These are phyloP conservation scores for Cetonia aurata DNA, from an alignment of 2,888 invertebrate species.

Conservation along the genomic window DNA sequence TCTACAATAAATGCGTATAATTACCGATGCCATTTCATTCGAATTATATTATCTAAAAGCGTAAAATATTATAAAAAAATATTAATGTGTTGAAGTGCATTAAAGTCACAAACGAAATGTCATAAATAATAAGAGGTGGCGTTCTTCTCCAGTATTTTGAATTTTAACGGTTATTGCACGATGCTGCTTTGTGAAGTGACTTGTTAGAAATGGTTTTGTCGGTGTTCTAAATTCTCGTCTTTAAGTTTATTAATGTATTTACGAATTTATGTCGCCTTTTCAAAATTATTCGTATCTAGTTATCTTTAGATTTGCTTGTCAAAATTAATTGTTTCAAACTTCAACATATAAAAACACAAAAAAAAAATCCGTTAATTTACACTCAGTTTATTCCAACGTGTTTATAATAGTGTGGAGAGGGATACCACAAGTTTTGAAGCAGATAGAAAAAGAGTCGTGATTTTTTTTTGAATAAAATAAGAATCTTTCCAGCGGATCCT, in stretches of 20 bases:
- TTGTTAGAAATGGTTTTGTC: not conserved
- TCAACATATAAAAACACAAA: not conserved
- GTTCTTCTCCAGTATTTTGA: conserved; percentile 38
- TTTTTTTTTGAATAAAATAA: too few species aligned
- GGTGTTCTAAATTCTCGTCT: not conserved
- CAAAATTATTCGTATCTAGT: conserved; percentile 7
- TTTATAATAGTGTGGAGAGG: too few species aligned
- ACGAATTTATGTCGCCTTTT: not conserved
- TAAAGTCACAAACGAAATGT: conserved; percentile 44
- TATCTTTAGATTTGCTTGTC: not conserved
- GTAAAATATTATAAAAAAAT: conserved; percentile 47
- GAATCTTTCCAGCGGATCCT: too few species aligned
- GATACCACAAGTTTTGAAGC: too few species aligned
- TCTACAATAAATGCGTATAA: conserved; percentile 16
- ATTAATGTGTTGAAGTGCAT: conserved; percentile 40
- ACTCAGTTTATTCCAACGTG: too few species aligned
- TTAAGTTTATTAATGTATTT: not conserved
- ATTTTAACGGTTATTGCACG: conserved; percentile 14
- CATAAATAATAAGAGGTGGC: conserved; percentile 43
- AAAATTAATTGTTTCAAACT: conserved; percentile 22
- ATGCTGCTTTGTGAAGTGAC: too few species aligned
- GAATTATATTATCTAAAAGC: conserved; percentile 27
- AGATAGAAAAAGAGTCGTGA: too few species aligned
- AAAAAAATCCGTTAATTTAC: not conserved
- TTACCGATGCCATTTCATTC: conserved; percentile 46